Conservation (phyloP, 2,888 invertebrate genomes). For the Calliopum simillimum region DNA sequence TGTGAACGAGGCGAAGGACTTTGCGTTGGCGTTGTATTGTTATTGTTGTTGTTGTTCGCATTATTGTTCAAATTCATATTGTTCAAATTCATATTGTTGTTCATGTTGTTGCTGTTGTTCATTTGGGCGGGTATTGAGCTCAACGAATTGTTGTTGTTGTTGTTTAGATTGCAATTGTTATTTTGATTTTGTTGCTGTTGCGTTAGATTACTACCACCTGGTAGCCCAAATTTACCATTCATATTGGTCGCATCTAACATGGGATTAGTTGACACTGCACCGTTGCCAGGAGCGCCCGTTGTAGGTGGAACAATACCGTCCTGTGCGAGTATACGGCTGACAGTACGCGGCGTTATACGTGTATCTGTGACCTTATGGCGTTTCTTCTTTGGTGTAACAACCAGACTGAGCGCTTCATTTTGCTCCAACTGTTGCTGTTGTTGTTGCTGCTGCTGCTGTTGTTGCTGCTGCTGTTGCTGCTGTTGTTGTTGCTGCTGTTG, state of each 20-base stretch:
- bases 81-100: conserved; percentile 39
- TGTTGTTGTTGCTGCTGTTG: conserved; percentile 79
- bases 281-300: conserved; percentile 36
- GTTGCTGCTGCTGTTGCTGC: conserved; percentile 72
- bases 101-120: conserved; percentile 28
- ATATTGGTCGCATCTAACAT: conserved; percentile 28
- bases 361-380: conserved; percentile 97
- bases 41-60: conserved; percentile 39
- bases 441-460: conserved; percentile 66
- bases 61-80: conserved; percentile 44
- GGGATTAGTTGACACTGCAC: conserved; percentile 42
- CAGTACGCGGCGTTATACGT: conserved; percentile 89
- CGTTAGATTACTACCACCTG: conserved; percentile 49
- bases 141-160: conserved; percentile 30
- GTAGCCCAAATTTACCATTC: conserved; percentile 35
- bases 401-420: conserved; percentile 93
- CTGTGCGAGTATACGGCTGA: conserved; percentile 86
- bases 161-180: conserved; percentile 45
- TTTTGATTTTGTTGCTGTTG: conserved; percentile 64
- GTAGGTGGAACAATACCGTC: conserved; percentile 82
- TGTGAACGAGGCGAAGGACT: conserved; percentile 79
- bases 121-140: conserved; percentile 27
- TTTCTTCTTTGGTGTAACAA: conserved; percentile 96
- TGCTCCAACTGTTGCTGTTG: conserved; percentile 82
- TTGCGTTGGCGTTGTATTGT: conserved; percentile 67